These are phyloP conservation scores for Yoshiicerus persimilis DNA, from an alignment of 1,140 invertebrate genomes.

Conservation along the genomic window DNA sequence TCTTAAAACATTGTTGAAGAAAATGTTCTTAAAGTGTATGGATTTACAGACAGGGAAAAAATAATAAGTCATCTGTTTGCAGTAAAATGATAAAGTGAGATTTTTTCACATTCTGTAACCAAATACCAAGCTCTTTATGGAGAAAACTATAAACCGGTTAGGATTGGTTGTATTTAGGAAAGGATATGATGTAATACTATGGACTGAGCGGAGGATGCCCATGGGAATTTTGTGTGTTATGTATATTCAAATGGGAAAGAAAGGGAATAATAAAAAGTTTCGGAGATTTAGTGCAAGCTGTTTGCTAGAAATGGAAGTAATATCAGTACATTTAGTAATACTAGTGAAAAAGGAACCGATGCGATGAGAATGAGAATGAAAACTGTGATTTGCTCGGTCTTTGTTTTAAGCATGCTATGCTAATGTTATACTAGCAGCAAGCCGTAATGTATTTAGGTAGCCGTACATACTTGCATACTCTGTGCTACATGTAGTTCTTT, in stretches of 20 bases:
- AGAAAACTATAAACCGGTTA: too few species aligned
- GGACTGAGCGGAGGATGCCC: background rate
- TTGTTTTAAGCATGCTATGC: background rate
- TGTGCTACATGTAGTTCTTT: background rate
- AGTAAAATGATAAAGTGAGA: background rate
- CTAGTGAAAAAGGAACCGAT: background rate
- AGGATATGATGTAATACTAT: background rate
- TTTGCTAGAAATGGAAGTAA: conserved; percentile 13
- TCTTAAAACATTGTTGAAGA: too few species aligned
- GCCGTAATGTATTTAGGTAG: background rate
- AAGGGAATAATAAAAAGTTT: conserved; percentile 13
- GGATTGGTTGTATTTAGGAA: too few species aligned
- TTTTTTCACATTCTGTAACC: background rate
- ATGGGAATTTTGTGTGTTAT: background rate
- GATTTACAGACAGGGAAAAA: too few species aligned
- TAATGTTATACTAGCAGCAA: background rate
- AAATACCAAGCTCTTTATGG: background rate
- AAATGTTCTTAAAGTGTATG: too few species aligned
- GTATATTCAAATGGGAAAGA: background rate
- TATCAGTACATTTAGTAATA: background rate
- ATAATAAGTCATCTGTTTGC: background rate
- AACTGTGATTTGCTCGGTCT: background rate
- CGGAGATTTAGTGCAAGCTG: background rate
- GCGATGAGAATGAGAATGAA: conserved; percentile 22
- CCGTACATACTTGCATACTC: background rate